Conservation (phyloP, 2,113 vertebrate genomes). For the Lasiurus cinereus region DNA sequence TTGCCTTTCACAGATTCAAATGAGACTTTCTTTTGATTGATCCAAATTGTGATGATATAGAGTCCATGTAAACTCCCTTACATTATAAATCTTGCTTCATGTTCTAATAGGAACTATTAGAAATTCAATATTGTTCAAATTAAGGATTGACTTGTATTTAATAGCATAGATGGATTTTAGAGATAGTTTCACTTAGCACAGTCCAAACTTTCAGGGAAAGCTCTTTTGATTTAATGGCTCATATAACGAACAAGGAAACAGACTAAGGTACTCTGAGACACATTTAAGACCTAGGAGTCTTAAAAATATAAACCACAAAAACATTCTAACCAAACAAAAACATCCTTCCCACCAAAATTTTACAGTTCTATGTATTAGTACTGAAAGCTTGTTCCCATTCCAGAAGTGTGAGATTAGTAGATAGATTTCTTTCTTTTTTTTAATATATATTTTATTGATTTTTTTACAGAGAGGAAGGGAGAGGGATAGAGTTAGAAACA, state of each 20-base stretch:
- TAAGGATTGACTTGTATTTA: conserved; percentile 12
- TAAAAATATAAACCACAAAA: neutral
- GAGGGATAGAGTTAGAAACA: too few relatives aligned
- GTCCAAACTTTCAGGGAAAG: neutral
- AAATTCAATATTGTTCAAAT: conserved; percentile 10
- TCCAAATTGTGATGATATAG: neutral
- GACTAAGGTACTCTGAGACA: neutral
- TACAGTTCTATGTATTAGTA: neutral
- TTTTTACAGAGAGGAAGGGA: too few relatives aligned
- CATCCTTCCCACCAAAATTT: neutral
- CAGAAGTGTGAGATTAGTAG: neutral
- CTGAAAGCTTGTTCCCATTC: neutral
- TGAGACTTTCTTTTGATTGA: conserved; percentile 38
- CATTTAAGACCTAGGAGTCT: neutral
- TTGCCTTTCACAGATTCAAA: conserved; percentile 6
- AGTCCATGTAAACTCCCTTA: conserved; percentile 29
- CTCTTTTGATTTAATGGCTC: neutral
- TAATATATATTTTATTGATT: too few relatives aligned
- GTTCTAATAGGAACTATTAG: conserved; percentile 26
- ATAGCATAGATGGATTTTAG: neutral
- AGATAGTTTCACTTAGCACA: neutral
- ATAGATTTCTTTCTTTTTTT: neutral
- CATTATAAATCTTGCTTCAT: conserved; percentile 44
- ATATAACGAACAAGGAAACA: neutral
- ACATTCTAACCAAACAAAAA: neutral